These are phyloP conservation scores for Xenotilapia flavipinnis DNA, from an alignment of 2,113 vertebrate genomes.

Conservation along the genomic window DNA sequence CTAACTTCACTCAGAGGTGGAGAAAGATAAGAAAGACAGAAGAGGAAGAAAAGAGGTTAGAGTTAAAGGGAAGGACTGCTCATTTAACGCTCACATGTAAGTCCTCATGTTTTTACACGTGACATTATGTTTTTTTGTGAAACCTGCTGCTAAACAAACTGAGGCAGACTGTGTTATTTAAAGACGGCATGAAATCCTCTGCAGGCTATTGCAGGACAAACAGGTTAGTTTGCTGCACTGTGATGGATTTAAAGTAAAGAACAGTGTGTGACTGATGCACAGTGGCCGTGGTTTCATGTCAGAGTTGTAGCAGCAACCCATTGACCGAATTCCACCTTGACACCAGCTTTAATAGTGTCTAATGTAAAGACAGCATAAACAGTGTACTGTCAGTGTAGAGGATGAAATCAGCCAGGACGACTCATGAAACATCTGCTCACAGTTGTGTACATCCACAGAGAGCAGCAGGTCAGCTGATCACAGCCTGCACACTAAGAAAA, in stretches of 20 bases:
- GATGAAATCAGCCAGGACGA: neutral
- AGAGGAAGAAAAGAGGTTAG: neutral
- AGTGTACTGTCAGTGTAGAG: neutral
- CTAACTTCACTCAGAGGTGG: neutral
- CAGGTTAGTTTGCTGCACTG: neutral
- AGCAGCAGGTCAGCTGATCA: neutral
- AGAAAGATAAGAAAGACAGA: neutral
- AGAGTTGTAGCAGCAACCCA: fast-evolving
- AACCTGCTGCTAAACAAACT: neutral
- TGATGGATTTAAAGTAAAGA: neutral
- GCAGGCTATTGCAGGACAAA: neutral
- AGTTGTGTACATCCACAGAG: neutral
- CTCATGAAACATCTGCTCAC: neutral
- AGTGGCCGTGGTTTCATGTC: neutral
- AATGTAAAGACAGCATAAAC: neutral
- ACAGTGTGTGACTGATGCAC: neutral
- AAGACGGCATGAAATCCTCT: neutral
- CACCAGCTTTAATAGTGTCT: fast-evolving
- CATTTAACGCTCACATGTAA: neutral
- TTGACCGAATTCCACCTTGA: neutral
- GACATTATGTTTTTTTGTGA: neutral
- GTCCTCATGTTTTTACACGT: neutral
- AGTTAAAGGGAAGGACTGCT: neutral
- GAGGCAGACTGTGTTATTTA: neutral
- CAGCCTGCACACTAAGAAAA: neutral